These are phyloP conservation scores for Pao palembangensis DNA, from an alignment of 2,113 vertebrate species.

Conservation along the genomic window DNA sequence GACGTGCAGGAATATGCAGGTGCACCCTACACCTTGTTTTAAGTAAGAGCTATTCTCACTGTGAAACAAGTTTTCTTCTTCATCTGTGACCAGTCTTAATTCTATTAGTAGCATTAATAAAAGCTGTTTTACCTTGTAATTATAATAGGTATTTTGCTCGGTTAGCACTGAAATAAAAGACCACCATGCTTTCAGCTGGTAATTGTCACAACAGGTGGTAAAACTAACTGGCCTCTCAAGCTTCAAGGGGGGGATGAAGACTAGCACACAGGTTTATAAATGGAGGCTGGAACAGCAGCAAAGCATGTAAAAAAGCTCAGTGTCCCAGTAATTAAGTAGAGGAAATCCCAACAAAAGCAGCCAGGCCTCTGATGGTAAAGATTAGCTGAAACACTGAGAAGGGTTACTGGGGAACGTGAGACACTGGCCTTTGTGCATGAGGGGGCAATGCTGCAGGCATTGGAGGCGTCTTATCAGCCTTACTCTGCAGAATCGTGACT, in stretches of 20 bases:
- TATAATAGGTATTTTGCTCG: conserved; percentile 8
- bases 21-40: background rate
- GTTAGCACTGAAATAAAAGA: conserved; percentile 12
- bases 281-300: conserved; percentile 58
- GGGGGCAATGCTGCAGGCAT: conserved; percentile 40
- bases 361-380: conserved; percentile 50
- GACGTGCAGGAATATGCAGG: too few species aligned
- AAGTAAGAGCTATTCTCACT: background rate
- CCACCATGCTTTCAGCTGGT: conserved; percentile 37
- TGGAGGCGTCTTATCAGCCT: conserved; percentile 29
- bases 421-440: conserved; percentile 44
- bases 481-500: background rate
- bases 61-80: too few species aligned
- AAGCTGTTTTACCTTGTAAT: background rate
- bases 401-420: conserved; percentile 61
- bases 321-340: conserved; percentile 60
- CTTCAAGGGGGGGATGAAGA: conserved; percentile 31
- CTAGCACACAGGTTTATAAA: conserved; percentile 44
- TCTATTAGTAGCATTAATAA: background rate
- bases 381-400: conserved; percentile 57
- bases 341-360: conserved; percentile 63
- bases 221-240: conserved; percentile 43
- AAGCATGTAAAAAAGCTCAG: conserved; percentile 48
- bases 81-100: too few species aligned
- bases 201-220: conserved; percentile 73